Conservation (phyloP, 2,888 invertebrate genomes). For the Eueremaeus valkanovi region DNA sequence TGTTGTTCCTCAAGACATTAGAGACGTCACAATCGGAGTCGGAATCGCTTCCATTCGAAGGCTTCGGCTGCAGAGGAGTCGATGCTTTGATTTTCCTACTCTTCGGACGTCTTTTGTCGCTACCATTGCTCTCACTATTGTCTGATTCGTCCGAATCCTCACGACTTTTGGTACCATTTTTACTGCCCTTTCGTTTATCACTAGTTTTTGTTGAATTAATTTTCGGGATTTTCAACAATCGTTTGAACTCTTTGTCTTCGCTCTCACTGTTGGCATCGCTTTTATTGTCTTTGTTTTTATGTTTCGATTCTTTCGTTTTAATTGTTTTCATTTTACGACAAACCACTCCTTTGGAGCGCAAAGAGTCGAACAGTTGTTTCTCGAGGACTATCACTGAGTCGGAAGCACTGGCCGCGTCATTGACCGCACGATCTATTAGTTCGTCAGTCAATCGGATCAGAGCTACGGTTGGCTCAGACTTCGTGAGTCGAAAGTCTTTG, state of each 20-base stretch:
- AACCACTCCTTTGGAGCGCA: neutral
- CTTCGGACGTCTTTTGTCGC: neutral
- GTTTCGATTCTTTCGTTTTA: neutral
- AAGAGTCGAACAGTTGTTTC: neutral
- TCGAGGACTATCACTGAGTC: neutral
- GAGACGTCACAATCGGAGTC: neutral
- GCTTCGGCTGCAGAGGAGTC: neutral
- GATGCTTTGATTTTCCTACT: neutral
- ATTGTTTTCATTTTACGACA: neutral
- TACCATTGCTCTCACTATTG: neutral
- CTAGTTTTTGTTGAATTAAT: neutral
- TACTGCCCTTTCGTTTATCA: neutral
- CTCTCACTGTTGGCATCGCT: neutral
- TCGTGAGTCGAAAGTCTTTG: neutral
- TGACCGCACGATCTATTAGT: neutral
- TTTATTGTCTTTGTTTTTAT: neutral
- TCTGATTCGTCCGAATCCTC: neutral
- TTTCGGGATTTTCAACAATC: neutral
- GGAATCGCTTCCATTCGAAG: neutral
- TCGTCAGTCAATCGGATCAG: neutral
- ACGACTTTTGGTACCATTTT: too few relatives aligned
- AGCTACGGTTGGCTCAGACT: neutral
- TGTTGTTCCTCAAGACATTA: neutral
- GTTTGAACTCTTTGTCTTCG: neutral
- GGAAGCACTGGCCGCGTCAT: neutral